These are phyloP conservation scores for Andinoacara biseriatus DNA, from an alignment of 2,113 vertebrate genomes.

Conservation along the genomic window DNA sequence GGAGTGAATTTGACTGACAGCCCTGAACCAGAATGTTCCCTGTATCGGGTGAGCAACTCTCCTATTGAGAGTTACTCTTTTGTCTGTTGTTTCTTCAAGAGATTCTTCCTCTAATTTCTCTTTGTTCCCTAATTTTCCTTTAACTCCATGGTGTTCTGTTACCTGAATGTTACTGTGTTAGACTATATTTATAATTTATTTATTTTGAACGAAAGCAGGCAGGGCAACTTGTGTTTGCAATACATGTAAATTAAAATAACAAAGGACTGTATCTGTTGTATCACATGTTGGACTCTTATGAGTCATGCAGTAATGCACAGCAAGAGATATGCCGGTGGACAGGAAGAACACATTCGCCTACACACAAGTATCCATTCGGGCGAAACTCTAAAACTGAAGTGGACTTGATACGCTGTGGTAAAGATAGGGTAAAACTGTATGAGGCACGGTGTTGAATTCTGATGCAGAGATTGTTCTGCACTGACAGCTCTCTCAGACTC, in stretches of 20 bases:
- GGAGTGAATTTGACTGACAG: slow-evolving; percentile 78
- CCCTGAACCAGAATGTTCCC: slow-evolving; percentile 73
- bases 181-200: no score
- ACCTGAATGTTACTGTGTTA: background rate
- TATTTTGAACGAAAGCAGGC: slow-evolving; percentile 14
- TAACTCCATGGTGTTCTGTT: slow-evolving; percentile 21
- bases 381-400: slow-evolving; percentile 32
- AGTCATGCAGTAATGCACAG: slow-evolving; percentile 21
- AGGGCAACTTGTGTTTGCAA: slow-evolving; percentile 12
- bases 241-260: slow-evolving; percentile 21
- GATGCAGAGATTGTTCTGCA: slow-evolving; percentile 50
- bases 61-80: slow-evolving; percentile 63
- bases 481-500: slow-evolving; percentile 34
- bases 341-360: slow-evolving; percentile 24
- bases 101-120: slow-evolving; percentile 32
- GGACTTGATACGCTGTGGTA: slow-evolving; percentile 52
- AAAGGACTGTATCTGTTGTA: slow-evolving; percentile 25
- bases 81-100: slow-evolving; percentile 50
- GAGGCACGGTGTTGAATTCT: slow-evolving; percentile 50
- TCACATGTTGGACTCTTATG: slow-evolving; percentile 28
- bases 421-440: slow-evolving; percentile 47
- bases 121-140: slow-evolving; percentile 39
- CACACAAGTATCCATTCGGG: slow-evolving; percentile 32
- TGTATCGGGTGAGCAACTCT: slow-evolving; percentile 72
- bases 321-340: slow-evolving; percentile 16